Conservation (phyloP, 2,797 vertebrate genomes). For the Bufotes viridis region DNA sequence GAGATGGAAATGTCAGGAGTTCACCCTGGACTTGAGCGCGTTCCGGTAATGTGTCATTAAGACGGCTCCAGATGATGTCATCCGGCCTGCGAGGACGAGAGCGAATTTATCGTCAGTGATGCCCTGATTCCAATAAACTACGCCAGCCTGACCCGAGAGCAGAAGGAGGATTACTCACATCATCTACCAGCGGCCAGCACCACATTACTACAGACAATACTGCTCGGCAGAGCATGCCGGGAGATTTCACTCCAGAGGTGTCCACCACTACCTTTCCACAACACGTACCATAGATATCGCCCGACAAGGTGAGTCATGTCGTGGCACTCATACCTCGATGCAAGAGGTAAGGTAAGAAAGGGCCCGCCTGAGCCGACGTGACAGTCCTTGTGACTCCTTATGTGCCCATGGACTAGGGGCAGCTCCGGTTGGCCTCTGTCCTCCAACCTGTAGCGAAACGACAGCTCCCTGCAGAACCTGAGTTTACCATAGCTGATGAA, state of each 20-base stretch:
- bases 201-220: background rate
- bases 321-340: no score
- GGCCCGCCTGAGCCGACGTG: background rate
- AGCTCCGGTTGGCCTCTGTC: background rate
- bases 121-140: background rate
- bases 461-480: no score
- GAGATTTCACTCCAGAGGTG: background rate
- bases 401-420: background rate
- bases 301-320: no score
- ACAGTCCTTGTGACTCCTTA: background rate
- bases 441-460: background rate
- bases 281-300: no score
- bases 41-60: slow-evolving; percentile 88
- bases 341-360: no score
- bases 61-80: slow-evolving; percentile 86
- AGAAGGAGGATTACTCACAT: background rate
- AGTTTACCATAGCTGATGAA: background rate
- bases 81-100: slow-evolving; percentile 74
- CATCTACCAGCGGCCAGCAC: background rate
- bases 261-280: no score
- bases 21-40: slow-evolving; percentile 83
- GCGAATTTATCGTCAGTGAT: slow-evolving; percentile 21
- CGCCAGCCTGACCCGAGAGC: background rate
- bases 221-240: background rate
- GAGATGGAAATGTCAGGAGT: slow-evolving; percentile 82